Evolutionary conservation across 2,113 vertebrate genomes (phyloP).

Genomic region (Heloderma charlesbogerti): DNA sequence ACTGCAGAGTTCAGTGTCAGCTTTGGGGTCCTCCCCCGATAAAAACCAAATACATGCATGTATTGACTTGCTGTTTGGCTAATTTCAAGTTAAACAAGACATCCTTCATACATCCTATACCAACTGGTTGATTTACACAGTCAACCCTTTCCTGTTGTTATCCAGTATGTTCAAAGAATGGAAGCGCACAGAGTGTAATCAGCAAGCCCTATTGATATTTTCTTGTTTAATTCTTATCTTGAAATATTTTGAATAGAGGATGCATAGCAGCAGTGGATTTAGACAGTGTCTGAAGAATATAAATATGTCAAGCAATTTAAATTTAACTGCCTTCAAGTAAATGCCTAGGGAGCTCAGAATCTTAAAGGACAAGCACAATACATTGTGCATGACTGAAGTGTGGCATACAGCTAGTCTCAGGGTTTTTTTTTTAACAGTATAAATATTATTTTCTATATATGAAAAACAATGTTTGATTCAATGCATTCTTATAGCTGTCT

Average conservation of each 20-base stretch:
- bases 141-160: neutral
- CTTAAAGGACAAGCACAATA: fast-evolving
- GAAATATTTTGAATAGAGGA: neutral
- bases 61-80: neutral
- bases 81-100: neutral
- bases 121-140: neutral
- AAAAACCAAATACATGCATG: neutral
- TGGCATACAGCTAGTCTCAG: neutral
- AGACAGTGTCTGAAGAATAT: neutral
- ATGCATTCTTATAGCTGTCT: neutral
- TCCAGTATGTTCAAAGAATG: neutral
- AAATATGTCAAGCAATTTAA: neutral
- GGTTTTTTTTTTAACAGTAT: neutral
- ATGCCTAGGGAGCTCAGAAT: neutral
- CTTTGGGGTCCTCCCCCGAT: neutral
- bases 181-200: too few species aligned
- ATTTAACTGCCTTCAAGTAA: neutral
- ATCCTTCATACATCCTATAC: neutral
- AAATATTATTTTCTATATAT: neutral
- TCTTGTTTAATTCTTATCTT: neutral
- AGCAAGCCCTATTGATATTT: too few species aligned
- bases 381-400: neutral
- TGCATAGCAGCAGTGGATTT: neutral
- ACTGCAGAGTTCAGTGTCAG: neutral
- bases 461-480: neutral